phyloP scores from a whole-genome alignment of 2,113 vertebrate genomes.

The Protobothrops flavoviridis region DNA sequence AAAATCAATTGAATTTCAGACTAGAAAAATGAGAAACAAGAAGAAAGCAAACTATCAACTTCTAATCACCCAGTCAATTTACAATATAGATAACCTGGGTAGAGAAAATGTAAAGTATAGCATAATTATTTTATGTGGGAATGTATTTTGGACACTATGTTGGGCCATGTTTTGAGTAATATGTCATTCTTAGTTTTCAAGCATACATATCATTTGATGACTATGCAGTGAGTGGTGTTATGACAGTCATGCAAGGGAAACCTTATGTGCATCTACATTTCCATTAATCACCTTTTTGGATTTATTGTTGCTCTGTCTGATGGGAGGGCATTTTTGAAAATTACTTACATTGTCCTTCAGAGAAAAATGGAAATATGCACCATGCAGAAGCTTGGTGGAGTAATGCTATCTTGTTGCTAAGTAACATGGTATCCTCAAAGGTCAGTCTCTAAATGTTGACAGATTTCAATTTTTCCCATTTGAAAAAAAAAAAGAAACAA shows the following conservation, averaged over 20 bases:
- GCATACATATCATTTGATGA: background rate
- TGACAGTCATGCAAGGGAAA: background rate
- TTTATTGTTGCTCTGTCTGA: background rate
- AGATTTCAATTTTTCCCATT: background rate
- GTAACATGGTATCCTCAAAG: background rate
- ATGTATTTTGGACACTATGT: background rate
- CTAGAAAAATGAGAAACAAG: background rate
- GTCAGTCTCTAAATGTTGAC: background rate
- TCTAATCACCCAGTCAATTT: background rate
- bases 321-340: background rate
- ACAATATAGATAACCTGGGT: background rate
- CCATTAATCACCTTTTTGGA: background rate
- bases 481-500: background rate
- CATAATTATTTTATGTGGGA: background rate
- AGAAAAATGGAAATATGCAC: background rate
- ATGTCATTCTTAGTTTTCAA: background rate
- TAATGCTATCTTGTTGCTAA: background rate
- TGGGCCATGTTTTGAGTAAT: background rate
- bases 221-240: background rate
- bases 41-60: background rate
- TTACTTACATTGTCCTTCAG: background rate
- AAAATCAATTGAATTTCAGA: background rate
- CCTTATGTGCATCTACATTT: background rate
- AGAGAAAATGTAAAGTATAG: background rate
- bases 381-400: background rate